phyloP scores from a whole-genome alignment of 2,797 vertebrate genomes.

The Trichosurus vulpecula region DNA sequence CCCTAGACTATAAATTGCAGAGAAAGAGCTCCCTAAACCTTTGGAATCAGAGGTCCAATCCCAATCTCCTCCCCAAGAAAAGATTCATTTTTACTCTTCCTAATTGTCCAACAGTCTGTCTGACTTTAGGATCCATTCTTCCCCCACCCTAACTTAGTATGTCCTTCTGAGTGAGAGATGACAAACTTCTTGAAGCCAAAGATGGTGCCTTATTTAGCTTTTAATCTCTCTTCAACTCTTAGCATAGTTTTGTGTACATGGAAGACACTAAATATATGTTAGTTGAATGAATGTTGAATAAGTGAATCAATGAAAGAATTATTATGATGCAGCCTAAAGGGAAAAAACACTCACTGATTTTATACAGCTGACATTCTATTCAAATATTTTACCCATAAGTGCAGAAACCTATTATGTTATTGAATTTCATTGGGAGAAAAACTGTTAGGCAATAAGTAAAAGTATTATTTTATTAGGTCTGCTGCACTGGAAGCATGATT shows the following conservation, averaged over 20 bases:
- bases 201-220: not conserved
- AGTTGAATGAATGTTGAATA: not conserved
- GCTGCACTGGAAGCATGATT: not conserved
- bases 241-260: not conserved
- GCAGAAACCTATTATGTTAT: not conserved
- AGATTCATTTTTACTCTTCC: not conserved
- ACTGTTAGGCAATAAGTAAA: not conserved
- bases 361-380: not conserved
- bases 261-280: not conserved
- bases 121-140: not conserved
- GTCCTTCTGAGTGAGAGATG: not conserved
- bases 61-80: not conserved
- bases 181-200: not conserved
- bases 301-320: not conserved
- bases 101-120: not conserved
- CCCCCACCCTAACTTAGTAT: not conserved
- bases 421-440: not conserved
- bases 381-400: not conserved
- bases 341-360: not conserved
- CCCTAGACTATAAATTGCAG: not conserved
- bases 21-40: not conserved
- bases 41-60: not conserved
- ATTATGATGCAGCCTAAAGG: not conserved
- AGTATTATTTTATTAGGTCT: not conserved
- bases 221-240: not conserved